These are phyloP conservation scores for Ephydatia muelleri DNA, from an alignment of 37 sponge, comb jelly and placozoan genomes.

Conservation along the genomic window DNA sequence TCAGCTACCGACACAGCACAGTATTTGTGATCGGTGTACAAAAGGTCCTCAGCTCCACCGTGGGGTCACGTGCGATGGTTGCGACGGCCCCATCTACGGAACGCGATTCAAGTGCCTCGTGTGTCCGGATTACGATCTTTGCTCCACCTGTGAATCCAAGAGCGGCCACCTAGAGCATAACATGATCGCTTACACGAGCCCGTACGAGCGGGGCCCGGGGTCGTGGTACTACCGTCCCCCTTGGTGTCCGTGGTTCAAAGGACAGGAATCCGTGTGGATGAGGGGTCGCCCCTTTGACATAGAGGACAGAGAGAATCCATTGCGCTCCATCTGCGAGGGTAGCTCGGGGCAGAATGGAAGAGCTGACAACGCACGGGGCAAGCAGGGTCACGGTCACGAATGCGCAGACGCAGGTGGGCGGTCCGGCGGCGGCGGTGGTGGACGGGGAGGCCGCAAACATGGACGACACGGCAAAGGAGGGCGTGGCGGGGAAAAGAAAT, in stretches of 20 bases:
- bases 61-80: slow-evolving; percentile 76
- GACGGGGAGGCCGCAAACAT: background rate
- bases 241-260: background rate
- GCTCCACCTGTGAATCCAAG: slow-evolving; percentile 65
- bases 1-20: background rate
- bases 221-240: background rate
- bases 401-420: too few relatives aligned
- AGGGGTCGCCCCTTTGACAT: background rate
- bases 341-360: background rate
- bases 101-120: slow-evolving; percentile 69
- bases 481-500: background rate
- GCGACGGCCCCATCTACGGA: slow-evolving; percentile 56
- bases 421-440: background rate
- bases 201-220: slow-evolving; percentile 38
- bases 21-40: background rate
- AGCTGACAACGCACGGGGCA: background rate
- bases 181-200: slow-evolving; percentile 58
- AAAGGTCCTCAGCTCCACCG: slow-evolving; percentile 32
- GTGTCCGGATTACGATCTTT: slow-evolving; percentile 79
- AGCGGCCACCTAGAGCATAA: slow-evolving; percentile 65
- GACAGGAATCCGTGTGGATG: background rate
- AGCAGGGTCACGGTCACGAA: background rate
- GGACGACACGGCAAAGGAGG: background rate
- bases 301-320: background rate
- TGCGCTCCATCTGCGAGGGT: background rate